These are phyloP conservation scores for Blastomussa wellsi DNA, from an alignment of 92 coral and sea anemone species.

Conservation along the genomic window DNA sequence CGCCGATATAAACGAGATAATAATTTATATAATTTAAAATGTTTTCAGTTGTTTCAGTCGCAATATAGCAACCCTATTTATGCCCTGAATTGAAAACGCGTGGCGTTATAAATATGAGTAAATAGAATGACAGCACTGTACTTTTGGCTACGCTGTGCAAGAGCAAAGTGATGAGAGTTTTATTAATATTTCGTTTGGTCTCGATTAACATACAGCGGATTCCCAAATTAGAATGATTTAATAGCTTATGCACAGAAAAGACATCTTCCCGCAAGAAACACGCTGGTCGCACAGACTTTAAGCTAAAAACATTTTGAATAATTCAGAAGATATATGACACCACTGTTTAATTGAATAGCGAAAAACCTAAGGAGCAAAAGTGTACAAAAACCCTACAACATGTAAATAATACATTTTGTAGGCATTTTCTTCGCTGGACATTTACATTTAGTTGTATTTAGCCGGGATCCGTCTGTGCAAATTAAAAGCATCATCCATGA, in stretches of 20 bases:
- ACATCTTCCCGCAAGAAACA: not conserved
- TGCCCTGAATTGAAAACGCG: too few relatives aligned
- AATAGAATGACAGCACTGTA: not conserved
- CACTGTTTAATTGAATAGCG: constrained; percentile 19
- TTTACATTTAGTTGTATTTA: constrained; percentile 2
- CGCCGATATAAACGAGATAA: not conserved
- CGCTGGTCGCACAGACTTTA: not conserved
- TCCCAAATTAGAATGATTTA: constrained; percentile 5
- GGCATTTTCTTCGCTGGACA: not conserved
- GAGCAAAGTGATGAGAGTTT: constrained; percentile 2
- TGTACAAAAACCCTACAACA: not conserved
- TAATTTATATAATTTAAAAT: constrained; percentile 1
- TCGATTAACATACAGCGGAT: not conserved
- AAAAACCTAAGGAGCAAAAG: constrained; percentile 1
- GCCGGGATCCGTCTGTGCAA: not conserved
- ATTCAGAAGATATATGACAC: not conserved
- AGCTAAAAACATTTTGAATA: constrained; percentile 1
- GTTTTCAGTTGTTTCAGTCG: not conserved
- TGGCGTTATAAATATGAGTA: not conserved
- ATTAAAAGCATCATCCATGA: not conserved
- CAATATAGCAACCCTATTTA: not conserved
- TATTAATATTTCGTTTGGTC: not conserved
- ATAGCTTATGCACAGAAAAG: not conserved
- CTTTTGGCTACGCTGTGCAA: not conserved
- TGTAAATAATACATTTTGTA: not conserved